These are phyloP conservation scores for Squalus acanthias DNA, from an alignment of 2,797 vertebrate genomes.

Conservation along the genomic window DNA sequence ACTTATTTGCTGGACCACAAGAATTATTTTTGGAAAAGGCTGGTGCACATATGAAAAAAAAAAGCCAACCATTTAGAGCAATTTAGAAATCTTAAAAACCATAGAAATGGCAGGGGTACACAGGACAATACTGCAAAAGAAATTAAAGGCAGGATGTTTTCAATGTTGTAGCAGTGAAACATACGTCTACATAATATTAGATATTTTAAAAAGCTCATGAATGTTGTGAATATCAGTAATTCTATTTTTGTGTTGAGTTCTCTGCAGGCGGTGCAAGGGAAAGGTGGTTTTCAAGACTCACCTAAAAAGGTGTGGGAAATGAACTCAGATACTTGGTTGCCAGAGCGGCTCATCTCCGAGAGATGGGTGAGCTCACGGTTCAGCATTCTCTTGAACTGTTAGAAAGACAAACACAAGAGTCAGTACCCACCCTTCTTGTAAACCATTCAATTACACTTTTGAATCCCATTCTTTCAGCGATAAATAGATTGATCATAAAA, in stretches of 20 bases:
- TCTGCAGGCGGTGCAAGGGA: background rate
- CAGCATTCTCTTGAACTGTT: conserved; percentile 98
- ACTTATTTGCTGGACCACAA: background rate
- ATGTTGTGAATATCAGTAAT: background rate
- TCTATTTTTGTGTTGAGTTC: background rate
- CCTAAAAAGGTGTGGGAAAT: conserved; percentile 98
- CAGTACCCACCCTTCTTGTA: background rate
- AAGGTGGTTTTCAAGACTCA: conserved; percentile 54
- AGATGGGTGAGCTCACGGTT: conserved; percentile 95
- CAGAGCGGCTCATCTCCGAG: conserved; percentile 97
- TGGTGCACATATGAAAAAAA: background rate
- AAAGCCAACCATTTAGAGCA: background rate
- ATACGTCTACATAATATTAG: background rate
- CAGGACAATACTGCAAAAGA: background rate
- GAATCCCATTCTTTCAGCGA: background rate
- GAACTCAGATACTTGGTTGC: conserved; percentile 98
- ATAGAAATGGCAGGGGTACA: background rate
- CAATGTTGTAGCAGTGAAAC: background rate
- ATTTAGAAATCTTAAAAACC: background rate
- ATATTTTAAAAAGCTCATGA: background rate
- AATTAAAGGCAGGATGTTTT: background rate
- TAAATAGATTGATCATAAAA: background rate
- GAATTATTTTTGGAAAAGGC: background rate
- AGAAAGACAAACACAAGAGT: conserved; percentile 42
- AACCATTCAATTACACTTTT: background rate